Percentiles rank a stretch among this genome's conserved stretches.
Conservation (phyloP, 2,113 vertebrate species). For the Trichomycterus rosablanca region DNA sequence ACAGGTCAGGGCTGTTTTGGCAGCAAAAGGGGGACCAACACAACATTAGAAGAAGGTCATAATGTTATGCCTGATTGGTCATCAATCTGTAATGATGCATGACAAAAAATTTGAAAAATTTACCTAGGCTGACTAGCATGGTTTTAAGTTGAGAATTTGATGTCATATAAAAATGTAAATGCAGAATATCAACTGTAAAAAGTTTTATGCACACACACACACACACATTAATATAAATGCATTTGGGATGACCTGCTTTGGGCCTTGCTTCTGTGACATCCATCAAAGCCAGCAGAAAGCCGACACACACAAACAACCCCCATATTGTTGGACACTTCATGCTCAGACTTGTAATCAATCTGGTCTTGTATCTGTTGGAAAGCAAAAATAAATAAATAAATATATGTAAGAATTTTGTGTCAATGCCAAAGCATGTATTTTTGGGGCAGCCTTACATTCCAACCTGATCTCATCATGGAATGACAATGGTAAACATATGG, state of each 20-base stretch:
- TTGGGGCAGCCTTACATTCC: slow-evolving; percentile 58
- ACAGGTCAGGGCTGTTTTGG: too few relatives aligned
- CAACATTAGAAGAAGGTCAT: too few relatives aligned
- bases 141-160: too few relatives aligned
- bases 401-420: slow-evolving; percentile 36
- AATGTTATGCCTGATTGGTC: too few relatives aligned
- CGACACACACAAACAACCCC: slow-evolving; percentile 38
- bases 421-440: slow-evolving; percentile 41
- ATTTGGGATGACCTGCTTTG: slow-evolving; percentile 56
- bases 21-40: too few relatives aligned
- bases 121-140: too few relatives aligned
- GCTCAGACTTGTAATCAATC: slow-evolving; percentile 13
- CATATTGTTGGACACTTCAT: slow-evolving; percentile 58
- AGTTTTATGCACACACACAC: too few relatives aligned
- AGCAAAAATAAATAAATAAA: background rate
- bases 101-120: too few relatives aligned
- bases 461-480: slow-evolving; percentile 59
- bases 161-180: too few relatives aligned
- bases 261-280: slow-evolving; percentile 61
- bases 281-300: slow-evolving; percentile 66
- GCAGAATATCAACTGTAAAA: too few relatives aligned
- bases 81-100: too few relatives aligned
- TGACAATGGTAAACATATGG: slow-evolving; percentile 58
- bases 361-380: slow-evolving; percentile 10
- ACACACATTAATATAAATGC: too few relatives aligned